phyloP scores from a whole-genome alignment of 1,140 invertebrate species.

The Pachyrhynchus sulphureomaculatus region DNA sequence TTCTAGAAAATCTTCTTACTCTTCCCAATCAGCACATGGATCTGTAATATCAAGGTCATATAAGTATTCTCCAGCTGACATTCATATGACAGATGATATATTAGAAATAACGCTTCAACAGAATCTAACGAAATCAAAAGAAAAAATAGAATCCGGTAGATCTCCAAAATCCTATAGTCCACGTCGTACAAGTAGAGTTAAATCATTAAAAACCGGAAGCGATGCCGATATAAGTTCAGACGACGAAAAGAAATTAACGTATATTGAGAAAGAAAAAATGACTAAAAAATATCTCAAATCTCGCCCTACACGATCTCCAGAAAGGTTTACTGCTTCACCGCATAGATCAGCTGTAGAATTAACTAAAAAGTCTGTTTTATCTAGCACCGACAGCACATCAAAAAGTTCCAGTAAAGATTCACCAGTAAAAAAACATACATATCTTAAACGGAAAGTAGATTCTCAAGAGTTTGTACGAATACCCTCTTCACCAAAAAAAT shows the following conservation, averaged over 20 bases:
- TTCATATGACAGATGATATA: conserved; percentile 51
- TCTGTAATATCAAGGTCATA: background rate
- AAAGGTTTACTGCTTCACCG: background rate
- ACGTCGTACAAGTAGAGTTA: background rate
- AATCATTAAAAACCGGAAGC: conserved; percentile 29
- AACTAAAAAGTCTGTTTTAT: background rate
- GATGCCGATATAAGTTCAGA: conserved; percentile 48
- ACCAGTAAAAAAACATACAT: conserved; percentile 27
- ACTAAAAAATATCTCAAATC: conserved; percentile 1
- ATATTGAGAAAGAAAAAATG: background rate
- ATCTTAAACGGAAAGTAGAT: conserved; percentile 31
- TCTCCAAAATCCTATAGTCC: conserved; percentile 3
- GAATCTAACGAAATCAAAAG: background rate
- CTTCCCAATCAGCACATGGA: background rate
- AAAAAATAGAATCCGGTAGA: background rate
- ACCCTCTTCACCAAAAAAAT: conserved; percentile 30
- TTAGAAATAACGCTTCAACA: conserved; percentile 45
- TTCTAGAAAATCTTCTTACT: conserved; percentile 9
- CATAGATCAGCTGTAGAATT: background rate
- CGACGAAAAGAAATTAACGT: conserved; percentile 37
- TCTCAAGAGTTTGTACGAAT: background rate
- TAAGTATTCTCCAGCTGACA: conserved; percentile 16
- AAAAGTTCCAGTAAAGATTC: conserved; percentile 17
- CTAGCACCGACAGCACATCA: background rate
- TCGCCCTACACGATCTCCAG: background rate